phyloP scores from a whole-genome alignment of 2,113 vertebrate species.

The Melanotaenia duboulayi region DNA sequence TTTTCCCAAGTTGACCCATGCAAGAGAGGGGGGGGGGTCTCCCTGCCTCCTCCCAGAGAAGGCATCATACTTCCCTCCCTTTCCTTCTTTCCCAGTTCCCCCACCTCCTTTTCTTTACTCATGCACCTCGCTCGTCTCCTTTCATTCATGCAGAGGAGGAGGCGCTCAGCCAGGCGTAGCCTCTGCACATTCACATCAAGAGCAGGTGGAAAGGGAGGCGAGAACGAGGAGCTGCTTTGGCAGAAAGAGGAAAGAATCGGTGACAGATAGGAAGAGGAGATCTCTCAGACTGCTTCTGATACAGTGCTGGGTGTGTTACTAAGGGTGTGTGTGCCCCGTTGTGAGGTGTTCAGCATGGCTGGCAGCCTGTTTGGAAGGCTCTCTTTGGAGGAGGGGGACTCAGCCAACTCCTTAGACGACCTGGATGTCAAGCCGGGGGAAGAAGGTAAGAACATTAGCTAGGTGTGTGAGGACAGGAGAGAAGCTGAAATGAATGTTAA shows the following conservation, averaged over 20 bases:
- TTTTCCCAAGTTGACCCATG: conserved; percentile 44
- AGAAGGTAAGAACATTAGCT: conserved; percentile 79
- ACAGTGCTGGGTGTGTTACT: conserved; percentile 64
- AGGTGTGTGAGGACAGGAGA: conserved; percentile 12
- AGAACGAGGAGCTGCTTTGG: conserved; percentile 45
- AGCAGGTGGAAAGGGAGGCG: conserved; percentile 68
- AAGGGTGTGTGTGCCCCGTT: conserved; percentile 32
- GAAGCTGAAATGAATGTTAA: neutral
- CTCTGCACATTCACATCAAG: conserved; percentile 63
- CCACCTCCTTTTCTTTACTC: conserved; percentile 24
- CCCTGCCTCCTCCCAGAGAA: conserved; percentile 51
- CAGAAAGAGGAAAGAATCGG: conserved; percentile 38
- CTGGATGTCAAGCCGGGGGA: conserved; percentile 78
- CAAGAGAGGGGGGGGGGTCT: conserved; percentile 31
- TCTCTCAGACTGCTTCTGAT: conserved; percentile 45
- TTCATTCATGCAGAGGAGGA: conserved; percentile 73
- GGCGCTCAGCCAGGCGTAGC: conserved; percentile 61
- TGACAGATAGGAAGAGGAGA: conserved; percentile 25
- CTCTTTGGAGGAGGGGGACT: conserved; percentile 84
- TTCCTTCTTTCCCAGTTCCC: neutral
- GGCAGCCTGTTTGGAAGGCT: conserved; percentile 83
- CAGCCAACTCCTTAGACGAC: conserved; percentile 81
- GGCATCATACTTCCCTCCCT: conserved; percentile 52
- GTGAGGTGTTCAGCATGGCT: conserved; percentile 79
- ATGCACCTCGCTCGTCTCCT: conserved; percentile 52